Evolutionary conservation across 2,113 vertebrate species (phyloP), one percentile per base, ranked within the genome.

Genomic region (Apteryx owenii): DNA sequence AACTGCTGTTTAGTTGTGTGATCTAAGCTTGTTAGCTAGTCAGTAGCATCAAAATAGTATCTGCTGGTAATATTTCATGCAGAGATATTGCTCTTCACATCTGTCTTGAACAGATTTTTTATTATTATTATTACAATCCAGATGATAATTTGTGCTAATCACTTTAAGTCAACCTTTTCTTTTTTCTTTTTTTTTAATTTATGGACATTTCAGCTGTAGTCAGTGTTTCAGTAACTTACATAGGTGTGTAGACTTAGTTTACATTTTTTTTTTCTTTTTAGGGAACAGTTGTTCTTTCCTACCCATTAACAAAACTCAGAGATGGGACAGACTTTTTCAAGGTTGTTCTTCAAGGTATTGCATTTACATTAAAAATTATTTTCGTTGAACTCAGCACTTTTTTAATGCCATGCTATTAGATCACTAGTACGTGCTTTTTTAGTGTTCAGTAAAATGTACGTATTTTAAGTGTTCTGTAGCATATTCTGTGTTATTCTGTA

Each of bases 291-390:
- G 54, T 90, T 72, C 21, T 88, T 87, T 97, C 81, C 54, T 97
- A 97, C 44, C 88, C 95, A n/a, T 38, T 98, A 96, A 97, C 79
- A 19, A 95, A 92, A 44, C 88, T 95, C 3, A 5, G 38, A 92
- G 97, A 98, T 90, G 97, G 95, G 83, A 97, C 60, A 88, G 44
- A 96, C 77, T 85, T 97, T 77, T 95, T 98, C 80, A 98, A 98
- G 93, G 62, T 98, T 84, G 86, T 93, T 80, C 92, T 98, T 72
- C 98, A 97, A 98, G 98, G 98, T 98, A 97, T 48, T 60, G 8
- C 22, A 33, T 91, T 91, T 91, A n/a, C 1, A 7, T 82, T 88
- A 66, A 29, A 38, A 21, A 69, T 83, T 68, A 58, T 10, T 68
- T 81, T 56, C 53, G 10, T 73, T 86, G 38, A 61, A 50, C 15